Evolutionary conservation across 2,888 invertebrate species (phyloP).

Genomic region (Timema cristinae): DNA sequence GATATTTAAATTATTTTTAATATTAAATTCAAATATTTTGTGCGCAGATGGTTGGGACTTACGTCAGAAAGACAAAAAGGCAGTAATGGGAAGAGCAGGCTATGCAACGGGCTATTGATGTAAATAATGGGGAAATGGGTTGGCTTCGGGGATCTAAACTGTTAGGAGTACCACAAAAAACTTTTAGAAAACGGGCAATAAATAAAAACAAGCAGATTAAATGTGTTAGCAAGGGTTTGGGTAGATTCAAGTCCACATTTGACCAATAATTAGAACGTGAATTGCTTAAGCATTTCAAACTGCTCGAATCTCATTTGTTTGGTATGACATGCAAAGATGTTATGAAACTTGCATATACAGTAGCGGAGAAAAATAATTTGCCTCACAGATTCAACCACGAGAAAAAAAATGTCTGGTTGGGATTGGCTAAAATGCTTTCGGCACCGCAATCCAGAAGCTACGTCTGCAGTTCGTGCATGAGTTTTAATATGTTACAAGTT

Average conservation of each 20-base stretch:
- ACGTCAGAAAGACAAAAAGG: no score
- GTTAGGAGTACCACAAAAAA: neutral
- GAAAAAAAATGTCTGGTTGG: neutral
- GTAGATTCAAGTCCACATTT: neutral
- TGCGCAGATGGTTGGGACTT: no score
- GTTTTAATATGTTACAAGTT: neutral
- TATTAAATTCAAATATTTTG: no score
- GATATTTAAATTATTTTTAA: no score
- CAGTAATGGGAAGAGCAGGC: no score
- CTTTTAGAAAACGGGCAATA: neutral
- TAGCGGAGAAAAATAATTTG: neutral
- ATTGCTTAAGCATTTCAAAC: neutral
- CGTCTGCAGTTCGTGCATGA: neutral
- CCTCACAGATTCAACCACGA: neutral
- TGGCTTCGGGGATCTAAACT: neutral
- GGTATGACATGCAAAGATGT: constrained; percentile 4
- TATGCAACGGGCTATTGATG: no score
- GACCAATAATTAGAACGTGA: neutral
- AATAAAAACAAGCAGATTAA: neutral
- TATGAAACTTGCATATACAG: neutral
- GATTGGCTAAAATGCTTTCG: neutral
- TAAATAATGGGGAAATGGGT: neutral
- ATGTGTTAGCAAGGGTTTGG: neutral
- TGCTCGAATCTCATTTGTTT: constrained; percentile 2
- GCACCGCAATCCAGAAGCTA: neutral